Base-by-base conservation (phyloP, 1,140 invertebrate species). In the Zaprionus kolodkinae region DNA sequence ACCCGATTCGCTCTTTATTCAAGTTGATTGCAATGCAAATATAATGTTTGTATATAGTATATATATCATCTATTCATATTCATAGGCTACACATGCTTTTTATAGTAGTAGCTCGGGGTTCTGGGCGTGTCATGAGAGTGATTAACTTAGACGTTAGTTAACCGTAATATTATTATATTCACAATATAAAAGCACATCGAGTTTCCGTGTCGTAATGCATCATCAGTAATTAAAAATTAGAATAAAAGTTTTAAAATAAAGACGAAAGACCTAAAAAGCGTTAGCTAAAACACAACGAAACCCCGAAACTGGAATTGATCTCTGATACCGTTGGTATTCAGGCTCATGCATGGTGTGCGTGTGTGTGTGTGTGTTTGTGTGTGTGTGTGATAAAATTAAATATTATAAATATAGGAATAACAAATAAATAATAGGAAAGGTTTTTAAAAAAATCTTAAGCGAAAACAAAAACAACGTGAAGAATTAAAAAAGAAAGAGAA, bases 21-120 rank as follows among this genome's bases (percentile, higher is more conserved):
- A 81, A 79, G 48, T 72, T 81, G 78, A 79, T 79, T 79, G 71
- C 78, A 70, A 67, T 67, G 64, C 54, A 43, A 78, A 65, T 35
- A 69, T 50, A 72, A 50, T 21, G 40, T 21, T 21, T 2, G 21
- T 78, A 43, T 57, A 78, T 78, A 78, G 45, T 61, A 72, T 62
- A 50, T 66, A 62, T 65, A 30, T 65, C 63, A 30, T 65, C 63
- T 56, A 60, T 57, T 45, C 48, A 55, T 79, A 74, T 74, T 36
- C 45, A 68, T 56, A 60, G 45, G 17, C 45, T 17, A 11, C 17
- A 21, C 15, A 17, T 48, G 38, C 38, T n/a, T 3, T 43, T 3
- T 43, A 7, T 30, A 30, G 27, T 15, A 50, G 45, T 15, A 50
- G 45, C 17, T 50, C 45, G 45, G 13, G 38, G 17, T 50, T 50